Base-by-base conservation (phyloP, 1,140 invertebrate species). In the Pseudomyrmex pallidus region DNA sequence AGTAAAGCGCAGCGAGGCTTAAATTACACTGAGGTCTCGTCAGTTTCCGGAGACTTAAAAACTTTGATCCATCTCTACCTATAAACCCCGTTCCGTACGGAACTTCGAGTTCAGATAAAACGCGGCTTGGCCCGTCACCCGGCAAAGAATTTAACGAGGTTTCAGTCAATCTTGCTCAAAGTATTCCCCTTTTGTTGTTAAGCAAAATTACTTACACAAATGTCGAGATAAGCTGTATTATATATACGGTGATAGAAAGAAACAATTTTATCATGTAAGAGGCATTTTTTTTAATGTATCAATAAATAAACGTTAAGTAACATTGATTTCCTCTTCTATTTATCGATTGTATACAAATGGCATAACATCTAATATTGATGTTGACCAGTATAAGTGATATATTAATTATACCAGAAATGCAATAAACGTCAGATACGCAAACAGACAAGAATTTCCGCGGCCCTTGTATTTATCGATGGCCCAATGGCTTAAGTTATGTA, bases 11-110 rank as follows among this genome's bases (percentile, higher is more conserved):
- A 70, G 74, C 88, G 68, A 82, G 87, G 87, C 85, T 89, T 88
- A 88, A 85, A 87, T 92, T 91, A 89, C 68, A 86, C 64, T 63
- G 74, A 84, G 85, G 76, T 85, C 80, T 82, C 86, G 90, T 84
- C 87, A 89, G 73, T 84, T 84, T 86, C 72, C 56, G 48, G 84
- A 85, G 90, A 90, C 90, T 92, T 92, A 89, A 91, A 90, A 92
- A 92, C 91, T 91, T 92, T 90, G 90, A 91, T 82, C 82, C 86
- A 84, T 56, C 74, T 67, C 85, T 73, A 85, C 72, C 85, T 80
- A 64, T 87, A 87, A 84, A 87, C 82, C 82, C 25, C 67, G 54
- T 84, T 84, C 57, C 48, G 68, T 54, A 61, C 67, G 46, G 59
- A 62, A 56, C 82, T 77, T 57, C 44, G 73, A 88, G 68, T 88